Percentiles rank a stretch among this genome's conserved stretches.
phyloP scores from a whole-genome alignment of 1,140 invertebrate species.

The Rhyzopertha dominica region DNA sequence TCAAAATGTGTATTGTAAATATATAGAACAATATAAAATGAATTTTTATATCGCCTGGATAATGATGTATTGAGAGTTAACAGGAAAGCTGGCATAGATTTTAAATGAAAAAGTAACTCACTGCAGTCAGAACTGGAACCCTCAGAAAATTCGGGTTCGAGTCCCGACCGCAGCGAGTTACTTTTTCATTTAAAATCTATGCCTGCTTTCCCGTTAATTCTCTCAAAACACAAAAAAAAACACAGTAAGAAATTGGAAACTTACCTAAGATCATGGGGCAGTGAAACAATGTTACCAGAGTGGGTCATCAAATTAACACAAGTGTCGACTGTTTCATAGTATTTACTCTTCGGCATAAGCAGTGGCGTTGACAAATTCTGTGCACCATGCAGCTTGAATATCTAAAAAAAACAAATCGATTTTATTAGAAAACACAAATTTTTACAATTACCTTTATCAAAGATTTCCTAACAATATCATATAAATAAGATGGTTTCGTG shows the following conservation, averaged over 20 bases:
- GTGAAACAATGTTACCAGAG: conserved; percentile 70
- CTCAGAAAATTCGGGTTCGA: too few relatives aligned
- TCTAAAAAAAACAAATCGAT: conserved; percentile 46
- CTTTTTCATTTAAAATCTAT: too few relatives aligned
- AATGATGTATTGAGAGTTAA: too few relatives aligned
- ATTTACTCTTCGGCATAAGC: conserved; percentile 64
- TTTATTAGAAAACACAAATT: conserved; percentile 3
- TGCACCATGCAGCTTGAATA: conserved; percentile 76
- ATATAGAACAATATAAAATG: too few relatives aligned
- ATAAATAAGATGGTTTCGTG: conserved; percentile 27
- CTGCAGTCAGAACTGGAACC: too few relatives aligned
- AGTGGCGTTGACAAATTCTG: conserved; percentile 68
- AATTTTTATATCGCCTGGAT: too few relatives aligned
- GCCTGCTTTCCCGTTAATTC: too few relatives aligned
- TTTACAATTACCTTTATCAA: conserved; percentile 31
- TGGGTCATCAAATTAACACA: conserved; percentile 79
- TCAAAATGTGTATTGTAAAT: too few relatives aligned
- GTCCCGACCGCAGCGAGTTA: too few relatives aligned
- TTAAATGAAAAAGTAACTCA: too few relatives aligned
- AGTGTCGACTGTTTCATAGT: conserved; percentile 55
- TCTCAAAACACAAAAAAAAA: too few relatives aligned
- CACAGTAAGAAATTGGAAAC: background rate
- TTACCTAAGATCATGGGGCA: conserved; percentile 70
- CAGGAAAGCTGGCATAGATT: too few relatives aligned
- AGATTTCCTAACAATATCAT: conserved; percentile 34